Evolutionary conservation across 2,797 vertebrate species (phyloP), one percentile per base, ranked within the genome.

Genomic region (Neostethus bicornis): DNA sequence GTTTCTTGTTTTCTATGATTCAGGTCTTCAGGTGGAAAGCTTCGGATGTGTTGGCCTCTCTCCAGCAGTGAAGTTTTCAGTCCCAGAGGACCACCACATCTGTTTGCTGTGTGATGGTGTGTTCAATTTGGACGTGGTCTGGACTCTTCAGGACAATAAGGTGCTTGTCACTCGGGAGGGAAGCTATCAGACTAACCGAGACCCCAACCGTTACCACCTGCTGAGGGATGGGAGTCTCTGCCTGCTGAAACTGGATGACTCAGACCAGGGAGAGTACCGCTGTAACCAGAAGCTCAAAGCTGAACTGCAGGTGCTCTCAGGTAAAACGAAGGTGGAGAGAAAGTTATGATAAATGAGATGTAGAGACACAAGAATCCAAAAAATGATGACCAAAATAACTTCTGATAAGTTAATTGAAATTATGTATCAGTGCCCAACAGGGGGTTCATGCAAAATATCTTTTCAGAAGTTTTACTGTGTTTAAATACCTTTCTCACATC

Each of bases 301-400:
- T 0, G 69, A 87, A 29, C 72, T 90, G 63, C 78, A 81, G 44
- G 84, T 90, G 7, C 76, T 89, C 1, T 49, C 66, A 76, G 88
- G 85, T 88, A 67, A 0, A 24, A 21, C 7, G 61, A 7, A 34
- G 32, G 31, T 0, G 60, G 26, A 28, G 39, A 32, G 23, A 0
- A 9, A 31, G 20, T 1, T 8, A 7, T 50, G 43, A 55, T 37
- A 67, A 13, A 12, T 61, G 49, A 55, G 45, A 45, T 21, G 1
- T 12, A 10, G 5, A 25, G n/a, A 24, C 7, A n/a, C 21, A 24
- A 16, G n/a, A 7, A 7, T 23, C 9, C 5, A 37, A 16, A 37
- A 16, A n/a, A 17, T 8, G 7, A 8, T 17, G 13, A 34, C 32
- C 14, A 34, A 3, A 4, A 34, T 6, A 13, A 11, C 13, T 4